These are phyloP conservation scores for Elgaria multicarinata DNA, from an alignment of 2,113 vertebrate genomes.

Conservation along the genomic window DNA sequence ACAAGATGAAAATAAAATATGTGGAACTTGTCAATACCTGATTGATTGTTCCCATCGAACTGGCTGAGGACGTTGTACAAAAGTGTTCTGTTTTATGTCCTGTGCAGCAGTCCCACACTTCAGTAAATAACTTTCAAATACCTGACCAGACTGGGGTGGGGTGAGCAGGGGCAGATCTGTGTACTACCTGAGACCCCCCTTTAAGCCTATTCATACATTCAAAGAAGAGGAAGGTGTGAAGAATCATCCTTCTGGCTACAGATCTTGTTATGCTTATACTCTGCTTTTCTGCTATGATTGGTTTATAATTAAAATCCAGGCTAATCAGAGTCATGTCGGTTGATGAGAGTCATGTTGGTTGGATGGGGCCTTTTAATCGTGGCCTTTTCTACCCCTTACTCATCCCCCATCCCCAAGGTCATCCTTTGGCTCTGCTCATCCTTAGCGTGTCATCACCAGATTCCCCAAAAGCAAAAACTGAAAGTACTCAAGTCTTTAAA, in stretches of 20 bases:
- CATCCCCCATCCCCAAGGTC: no score
- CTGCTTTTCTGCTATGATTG: neutral
- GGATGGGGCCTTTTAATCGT: neutral
- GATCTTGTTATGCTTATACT: neutral
- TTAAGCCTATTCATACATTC: neutral
- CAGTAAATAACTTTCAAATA: slow-evolving; percentile 27
- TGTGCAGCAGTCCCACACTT: neutral
- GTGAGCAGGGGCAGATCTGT: neutral
- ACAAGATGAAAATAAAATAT: slow-evolving; percentile 16
- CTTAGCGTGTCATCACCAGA: no score
- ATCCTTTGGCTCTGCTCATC: neutral
- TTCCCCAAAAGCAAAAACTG: neutral
- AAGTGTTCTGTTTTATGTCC: neutral
- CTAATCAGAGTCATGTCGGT: neutral
- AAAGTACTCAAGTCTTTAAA: neutral
- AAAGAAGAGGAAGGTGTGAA: no score
- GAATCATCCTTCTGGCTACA: neutral
- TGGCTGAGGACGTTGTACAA: neutral
- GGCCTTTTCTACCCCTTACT: no score
- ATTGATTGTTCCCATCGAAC: slow-evolving; percentile 30
- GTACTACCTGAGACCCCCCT: neutral
- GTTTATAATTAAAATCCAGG: neutral
- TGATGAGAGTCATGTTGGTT: neutral
- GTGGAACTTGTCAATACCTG: slow-evolving; percentile 9
- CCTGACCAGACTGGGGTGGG: neutral